These are phyloP conservation scores for Blomia tropicalis DNA, from an alignment of 2,888 invertebrate species.

Conservation along the genomic window DNA sequence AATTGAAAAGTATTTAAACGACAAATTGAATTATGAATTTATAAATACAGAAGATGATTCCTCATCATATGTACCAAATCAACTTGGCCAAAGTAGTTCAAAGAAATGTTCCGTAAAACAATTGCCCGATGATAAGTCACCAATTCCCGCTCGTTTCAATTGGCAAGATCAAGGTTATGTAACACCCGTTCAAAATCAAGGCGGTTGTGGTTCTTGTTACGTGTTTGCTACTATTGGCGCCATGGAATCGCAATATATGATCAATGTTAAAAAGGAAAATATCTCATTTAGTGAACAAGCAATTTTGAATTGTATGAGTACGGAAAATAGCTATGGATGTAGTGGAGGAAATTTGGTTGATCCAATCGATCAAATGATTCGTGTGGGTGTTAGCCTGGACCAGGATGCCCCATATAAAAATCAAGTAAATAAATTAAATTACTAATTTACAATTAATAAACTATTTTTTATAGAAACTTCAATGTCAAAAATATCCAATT, in stretches of 20 bases:
- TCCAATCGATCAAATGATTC: not conserved
- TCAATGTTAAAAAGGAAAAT: not conserved
- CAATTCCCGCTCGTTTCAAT: not conserved
- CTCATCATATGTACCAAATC: too few relatives aligned
- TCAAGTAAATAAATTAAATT: too few relatives aligned
- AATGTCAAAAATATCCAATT: too few relatives aligned
- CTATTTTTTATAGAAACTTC: too few relatives aligned
- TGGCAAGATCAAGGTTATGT: not conserved
- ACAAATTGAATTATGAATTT: too few relatives aligned
- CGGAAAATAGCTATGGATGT: too few relatives aligned
- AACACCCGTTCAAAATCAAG: slow-evolving; percentile 1
- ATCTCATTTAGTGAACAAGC: not conserved
- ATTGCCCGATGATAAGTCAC: not conserved
- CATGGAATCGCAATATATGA: not conserved
- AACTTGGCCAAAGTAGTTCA: too few relatives aligned
- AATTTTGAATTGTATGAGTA: not conserved
- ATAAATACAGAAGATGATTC: too few relatives aligned
- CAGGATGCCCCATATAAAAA: too few relatives aligned
- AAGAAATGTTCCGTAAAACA: too few relatives aligned
- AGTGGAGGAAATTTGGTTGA: not conserved
- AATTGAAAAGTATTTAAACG: too few relatives aligned
- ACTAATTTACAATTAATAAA: too few relatives aligned
- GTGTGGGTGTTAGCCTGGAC: not conserved
- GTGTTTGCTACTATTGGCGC: not conserved
- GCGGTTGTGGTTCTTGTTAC: not conserved